phyloP scores from a whole-genome alignment of 2,113 vertebrate species.

The Archilochus colubris region DNA sequence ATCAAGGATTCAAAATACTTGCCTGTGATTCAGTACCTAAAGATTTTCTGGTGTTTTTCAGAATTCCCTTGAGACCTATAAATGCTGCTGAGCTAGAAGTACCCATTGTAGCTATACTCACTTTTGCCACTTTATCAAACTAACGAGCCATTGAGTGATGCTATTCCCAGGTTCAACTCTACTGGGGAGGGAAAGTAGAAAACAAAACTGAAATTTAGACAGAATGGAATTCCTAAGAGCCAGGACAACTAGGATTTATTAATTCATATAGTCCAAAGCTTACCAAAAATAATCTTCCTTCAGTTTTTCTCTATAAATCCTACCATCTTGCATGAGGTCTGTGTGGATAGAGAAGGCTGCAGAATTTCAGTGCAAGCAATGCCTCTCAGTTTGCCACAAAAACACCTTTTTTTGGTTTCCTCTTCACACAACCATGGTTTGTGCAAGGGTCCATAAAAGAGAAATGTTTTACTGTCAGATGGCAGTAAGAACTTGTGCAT shows the following conservation, averaged over 20 bases:
- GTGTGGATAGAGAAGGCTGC: not conserved
- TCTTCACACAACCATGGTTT: not conserved
- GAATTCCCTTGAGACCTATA: constrained; percentile 71
- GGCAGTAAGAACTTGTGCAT: not conserved
- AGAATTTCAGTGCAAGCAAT: not conserved
- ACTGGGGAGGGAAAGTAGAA: constrained; percentile 57
- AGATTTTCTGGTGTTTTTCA: constrained; percentile 76
- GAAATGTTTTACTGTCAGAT: not conserved
- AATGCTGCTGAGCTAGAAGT: constrained; percentile 70
- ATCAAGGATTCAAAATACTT: constrained; percentile 75
- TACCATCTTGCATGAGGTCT: not conserved
- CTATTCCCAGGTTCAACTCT: constrained; percentile 70
- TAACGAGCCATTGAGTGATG: constrained; percentile 80
- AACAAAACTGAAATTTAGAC: constrained; percentile 76
- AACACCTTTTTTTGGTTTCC: not conserved
- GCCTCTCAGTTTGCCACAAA: not conserved
- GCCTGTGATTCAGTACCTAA: constrained; percentile 78
- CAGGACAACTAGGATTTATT: constrained; percentile 72
- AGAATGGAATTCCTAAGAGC: constrained; percentile 70
- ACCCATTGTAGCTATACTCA: constrained; percentile 57
- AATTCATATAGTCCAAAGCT: constrained; percentile 54
- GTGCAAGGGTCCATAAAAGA: not conserved
- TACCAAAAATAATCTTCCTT: constrained; percentile 50
- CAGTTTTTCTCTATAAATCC: constrained; percentile 65
- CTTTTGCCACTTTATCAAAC: constrained; percentile 82